Conservation (phyloP, 2,797 vertebrate species). For the Nyctibius grandis region DNA sequence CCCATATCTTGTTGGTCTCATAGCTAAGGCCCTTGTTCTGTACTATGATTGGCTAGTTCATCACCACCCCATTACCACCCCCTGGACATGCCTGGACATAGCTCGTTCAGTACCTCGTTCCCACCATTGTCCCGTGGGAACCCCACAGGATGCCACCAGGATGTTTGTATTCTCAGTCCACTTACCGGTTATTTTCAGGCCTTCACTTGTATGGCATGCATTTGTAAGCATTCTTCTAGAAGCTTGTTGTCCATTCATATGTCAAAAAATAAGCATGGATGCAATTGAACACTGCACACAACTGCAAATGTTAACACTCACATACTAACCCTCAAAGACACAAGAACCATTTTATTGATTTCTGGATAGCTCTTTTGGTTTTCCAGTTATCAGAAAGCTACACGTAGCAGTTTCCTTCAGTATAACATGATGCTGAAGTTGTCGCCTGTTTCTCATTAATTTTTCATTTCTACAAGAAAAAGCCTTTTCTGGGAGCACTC, state of each 20-base stretch:
- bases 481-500: conserved; percentile 1
- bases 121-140: too few relatives aligned
- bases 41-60: too few relatives aligned
- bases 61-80: too few relatives aligned
- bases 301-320: background rate
- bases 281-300: background rate
- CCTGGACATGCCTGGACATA: too few relatives aligned
- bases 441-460: conserved; percentile 26
- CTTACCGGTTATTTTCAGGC: background rate
- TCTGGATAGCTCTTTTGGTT: background rate
- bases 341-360: background rate
- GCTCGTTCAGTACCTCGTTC: too few relatives aligned
- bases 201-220: background rate
- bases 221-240: background rate
- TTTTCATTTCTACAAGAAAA: conserved; percentile 50
- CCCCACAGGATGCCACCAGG: background rate
- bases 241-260: background rate
- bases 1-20: too few relatives aligned
- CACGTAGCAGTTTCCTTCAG: conserved; percentile 18
- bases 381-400: conserved; percentile 26
- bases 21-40: too few relatives aligned
- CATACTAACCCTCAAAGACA: background rate
- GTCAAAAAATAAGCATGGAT: background rate
- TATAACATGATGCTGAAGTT: background rate
- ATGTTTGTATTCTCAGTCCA: background rate